A percentile compares a stretch with the other conserved stretches of the same genome.
phyloP scores from a whole-genome alignment of 1,140 invertebrate genomes.

The Lordiphosa stackelbergi region DNA sequence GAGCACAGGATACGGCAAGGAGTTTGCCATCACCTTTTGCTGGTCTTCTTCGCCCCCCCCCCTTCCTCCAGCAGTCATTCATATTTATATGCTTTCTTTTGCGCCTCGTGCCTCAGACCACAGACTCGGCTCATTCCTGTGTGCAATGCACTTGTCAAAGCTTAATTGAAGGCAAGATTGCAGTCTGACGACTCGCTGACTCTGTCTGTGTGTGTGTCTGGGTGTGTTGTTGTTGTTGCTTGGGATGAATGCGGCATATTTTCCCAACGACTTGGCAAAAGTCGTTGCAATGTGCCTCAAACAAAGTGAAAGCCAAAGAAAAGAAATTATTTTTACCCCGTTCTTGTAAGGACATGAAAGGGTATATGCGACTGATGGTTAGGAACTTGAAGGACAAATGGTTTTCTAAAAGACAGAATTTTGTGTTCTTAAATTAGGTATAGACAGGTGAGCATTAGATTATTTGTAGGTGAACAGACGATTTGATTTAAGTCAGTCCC shows the following conservation, averaged over 20 bases:
- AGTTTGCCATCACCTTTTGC: conserved; percentile 28
- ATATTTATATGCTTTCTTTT: conserved; percentile 68
- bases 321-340: conserved; percentile 60
- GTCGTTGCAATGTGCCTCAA: conserved; percentile 55
- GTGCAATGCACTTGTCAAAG: conserved; percentile 76
- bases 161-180: conserved; percentile 77
- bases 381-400: no score
- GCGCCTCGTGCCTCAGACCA: conserved; percentile 33
- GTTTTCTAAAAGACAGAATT: no score
- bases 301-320: conserved; percentile 71
- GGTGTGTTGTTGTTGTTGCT: conserved; percentile 25
- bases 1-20: conserved; percentile 49
- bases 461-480: no score
- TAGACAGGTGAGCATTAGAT: no score
- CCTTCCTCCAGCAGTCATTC: conserved; percentile 42
- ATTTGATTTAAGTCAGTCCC: no score
- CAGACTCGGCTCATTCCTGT: conserved; percentile 25
- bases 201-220: conserved; percentile 8
- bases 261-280: conserved; percentile 72
- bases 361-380: no score
- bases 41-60: background rate
- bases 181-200: conserved; percentile 51
- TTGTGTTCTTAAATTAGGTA: no score
- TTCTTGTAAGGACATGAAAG: background rate
- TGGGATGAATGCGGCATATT: conserved; percentile 64